Conservation (phyloP, 37 sponge, comb jelly and placozoan species). For the Beroe ovata region DNA sequence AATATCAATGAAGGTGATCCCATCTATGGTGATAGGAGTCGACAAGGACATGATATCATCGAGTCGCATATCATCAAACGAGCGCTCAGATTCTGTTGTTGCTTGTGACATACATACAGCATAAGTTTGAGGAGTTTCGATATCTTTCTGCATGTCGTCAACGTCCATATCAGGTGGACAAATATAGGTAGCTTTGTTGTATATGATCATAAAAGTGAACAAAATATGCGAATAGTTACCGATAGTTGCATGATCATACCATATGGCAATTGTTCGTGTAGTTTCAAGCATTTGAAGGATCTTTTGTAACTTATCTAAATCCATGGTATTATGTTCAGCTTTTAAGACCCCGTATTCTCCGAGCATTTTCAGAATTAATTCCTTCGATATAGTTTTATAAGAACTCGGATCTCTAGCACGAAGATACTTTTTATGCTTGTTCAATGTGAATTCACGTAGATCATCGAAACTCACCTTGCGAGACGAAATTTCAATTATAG, state of each 20-base stretch:
- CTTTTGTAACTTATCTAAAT: not conserved
- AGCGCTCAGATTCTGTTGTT: not conserved
- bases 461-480: not conserved
- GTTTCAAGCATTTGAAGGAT: not conserved
- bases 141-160: not conserved
- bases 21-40: not conserved
- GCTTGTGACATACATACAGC: not conserved
- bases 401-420: not conserved
- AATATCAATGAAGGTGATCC: not conserved
- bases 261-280: not conserved
- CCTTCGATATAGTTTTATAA: not conserved
- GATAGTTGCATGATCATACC: not conserved
- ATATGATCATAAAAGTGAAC: not conserved
- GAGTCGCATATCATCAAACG: not conserved
- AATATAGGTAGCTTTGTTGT: not conserved
- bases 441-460: not conserved
- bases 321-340: not conserved
- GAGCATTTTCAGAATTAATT: not conserved
- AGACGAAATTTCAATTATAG: not conserved
- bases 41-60: not conserved
- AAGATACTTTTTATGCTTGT: not conserved
- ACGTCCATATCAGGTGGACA: not conserved
- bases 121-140: not conserved
- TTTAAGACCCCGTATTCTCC: not conserved
- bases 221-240: not conserved